A percentile compares a stretch with the other conserved stretches of the same genome.
phyloP scores from a whole-genome alignment of 2,797 vertebrate species.

The Paedocypris micromegethes region DNA sequence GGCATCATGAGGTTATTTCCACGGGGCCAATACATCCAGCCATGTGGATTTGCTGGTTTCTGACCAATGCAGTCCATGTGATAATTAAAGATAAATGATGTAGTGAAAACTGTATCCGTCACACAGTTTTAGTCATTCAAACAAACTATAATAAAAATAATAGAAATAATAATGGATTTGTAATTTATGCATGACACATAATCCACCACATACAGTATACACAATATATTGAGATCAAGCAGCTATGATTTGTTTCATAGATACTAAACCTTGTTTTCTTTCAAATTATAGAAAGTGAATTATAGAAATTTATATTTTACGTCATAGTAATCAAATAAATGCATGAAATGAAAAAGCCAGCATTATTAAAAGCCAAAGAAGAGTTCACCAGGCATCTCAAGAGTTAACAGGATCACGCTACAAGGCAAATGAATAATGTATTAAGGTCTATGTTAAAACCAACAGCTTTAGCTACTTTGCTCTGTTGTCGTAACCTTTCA shows the following conservation, averaged over 20 bases:
- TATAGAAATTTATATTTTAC: too few species aligned
- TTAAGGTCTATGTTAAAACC: conserved; percentile 18
- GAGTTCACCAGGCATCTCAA: conserved; percentile 18
- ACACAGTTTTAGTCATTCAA: conserved; percentile 22
- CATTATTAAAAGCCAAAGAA: background rate
- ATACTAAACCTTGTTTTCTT: too few species aligned
- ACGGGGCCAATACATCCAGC: conserved; percentile 22
- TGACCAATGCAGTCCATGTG: background rate
- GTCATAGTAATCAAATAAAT: background rate
- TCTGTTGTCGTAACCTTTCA: conserved; percentile 26
- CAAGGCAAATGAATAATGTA: conserved; percentile 35
- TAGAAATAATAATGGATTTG: conserved; percentile 13
- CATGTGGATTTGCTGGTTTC: conserved; percentile 1
- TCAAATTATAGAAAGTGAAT: too few species aligned
- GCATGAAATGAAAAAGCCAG: background rate
- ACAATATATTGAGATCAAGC: too few species aligned
- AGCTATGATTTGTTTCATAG: too few species aligned
- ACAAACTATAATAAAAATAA: conserved; percentile 5
- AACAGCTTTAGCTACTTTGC: conserved; percentile 22
- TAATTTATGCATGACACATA: background rate
- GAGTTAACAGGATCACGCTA: conserved; percentile 3
- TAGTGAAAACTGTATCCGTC: conserved; percentile 7
- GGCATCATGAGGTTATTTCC: conserved; percentile 26
- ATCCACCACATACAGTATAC: background rate
- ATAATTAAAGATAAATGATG: conserved; percentile 26